Conservation (phyloP, 1,140 invertebrate species). For the Uloborus diversus region DNA sequence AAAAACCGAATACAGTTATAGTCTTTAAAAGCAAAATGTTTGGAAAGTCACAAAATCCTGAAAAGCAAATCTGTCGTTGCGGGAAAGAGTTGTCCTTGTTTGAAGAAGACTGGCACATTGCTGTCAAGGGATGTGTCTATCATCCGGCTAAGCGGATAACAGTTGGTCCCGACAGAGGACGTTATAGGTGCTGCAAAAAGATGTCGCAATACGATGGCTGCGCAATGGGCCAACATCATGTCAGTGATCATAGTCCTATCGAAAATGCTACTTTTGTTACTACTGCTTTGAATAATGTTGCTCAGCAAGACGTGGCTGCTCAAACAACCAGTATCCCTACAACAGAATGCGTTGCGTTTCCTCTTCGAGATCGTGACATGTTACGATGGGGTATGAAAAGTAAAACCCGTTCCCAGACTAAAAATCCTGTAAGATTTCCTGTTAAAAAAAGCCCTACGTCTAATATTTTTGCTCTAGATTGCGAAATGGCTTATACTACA, state of each 20-base stretch:
- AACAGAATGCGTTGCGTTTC: too few relatives aligned
- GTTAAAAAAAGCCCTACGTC: too few relatives aligned
- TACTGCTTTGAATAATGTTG: neutral
- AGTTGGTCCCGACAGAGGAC: neutral
- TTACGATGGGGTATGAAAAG: too few relatives aligned
- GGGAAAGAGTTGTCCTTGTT: constrained; percentile 4
- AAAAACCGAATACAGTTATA: neutral
- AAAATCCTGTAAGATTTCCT: too few relatives aligned
- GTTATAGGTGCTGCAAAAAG: constrained; percentile 13
- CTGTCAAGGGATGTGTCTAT: neutral
- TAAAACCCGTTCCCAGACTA: too few relatives aligned
- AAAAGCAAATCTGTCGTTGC: constrained; percentile 7
- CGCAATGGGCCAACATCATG: constrained; percentile 10
- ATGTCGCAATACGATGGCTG: neutral
- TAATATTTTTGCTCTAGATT: constrained; percentile 85
- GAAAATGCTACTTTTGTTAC: neutral
- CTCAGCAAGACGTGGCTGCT: neutral
- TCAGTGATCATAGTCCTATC: neutral
- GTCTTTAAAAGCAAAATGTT: neutral
- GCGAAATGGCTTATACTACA: constrained; percentile 84
- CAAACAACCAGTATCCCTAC: too few relatives aligned
- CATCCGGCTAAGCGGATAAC: constrained; percentile 16
- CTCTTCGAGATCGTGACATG: too few relatives aligned
- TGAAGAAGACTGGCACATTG: constrained; percentile 13
- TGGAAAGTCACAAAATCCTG: neutral